Evolutionary conservation across 1,140 invertebrate genomes (phyloP), one percentile per base, ranked within the genome.

Genomic region (Penaeus indicus): DNA sequence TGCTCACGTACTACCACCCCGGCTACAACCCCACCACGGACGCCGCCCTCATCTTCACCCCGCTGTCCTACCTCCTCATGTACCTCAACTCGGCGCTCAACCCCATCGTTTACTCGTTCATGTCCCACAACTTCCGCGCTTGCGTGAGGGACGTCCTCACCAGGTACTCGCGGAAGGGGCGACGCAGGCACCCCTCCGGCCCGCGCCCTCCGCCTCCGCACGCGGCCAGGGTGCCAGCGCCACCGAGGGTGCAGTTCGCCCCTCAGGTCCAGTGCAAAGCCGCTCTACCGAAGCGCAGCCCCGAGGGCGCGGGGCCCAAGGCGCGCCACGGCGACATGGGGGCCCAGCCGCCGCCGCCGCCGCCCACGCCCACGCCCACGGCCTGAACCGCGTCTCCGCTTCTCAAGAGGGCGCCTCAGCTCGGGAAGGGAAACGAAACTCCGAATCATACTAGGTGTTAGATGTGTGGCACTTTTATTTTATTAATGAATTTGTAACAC

Each of bases 1-100:
- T 93, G n/a, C 91, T 90, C 21, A 86, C 86, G 27, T 90, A 90
- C 54, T 90, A 93, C 87, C 91, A 93, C 84, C 84, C 84, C n/a
- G 90, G 77, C 21, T 90, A 89, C 84, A 75, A 90, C 38, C 64
- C 88, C 21, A 86, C 85, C 61, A 89, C 84, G 10, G 85, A 89
- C 77, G 84, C 81, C 22, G 90, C 87, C 3, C 60, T 90, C 25
- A 64, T 90, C 19, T 81, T 85, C 62, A 89, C 87, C 42, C 90
- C 87, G 11, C 38, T 89, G 18, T 86, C 90, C n/a, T 63, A 89
- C 83, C 72, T 85, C 19, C 80, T 90, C 19, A 89, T 85, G 60
- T 89, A 90, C 72, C 84, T 90, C 72, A 90, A 90, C 80, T 90
- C 90, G 21, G 90, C 90, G 22, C 84, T 89, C 60, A 90, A 90